phyloP scores from a whole-genome alignment of 2,113 vertebrate genomes.

The Xiphias gladius region DNA sequence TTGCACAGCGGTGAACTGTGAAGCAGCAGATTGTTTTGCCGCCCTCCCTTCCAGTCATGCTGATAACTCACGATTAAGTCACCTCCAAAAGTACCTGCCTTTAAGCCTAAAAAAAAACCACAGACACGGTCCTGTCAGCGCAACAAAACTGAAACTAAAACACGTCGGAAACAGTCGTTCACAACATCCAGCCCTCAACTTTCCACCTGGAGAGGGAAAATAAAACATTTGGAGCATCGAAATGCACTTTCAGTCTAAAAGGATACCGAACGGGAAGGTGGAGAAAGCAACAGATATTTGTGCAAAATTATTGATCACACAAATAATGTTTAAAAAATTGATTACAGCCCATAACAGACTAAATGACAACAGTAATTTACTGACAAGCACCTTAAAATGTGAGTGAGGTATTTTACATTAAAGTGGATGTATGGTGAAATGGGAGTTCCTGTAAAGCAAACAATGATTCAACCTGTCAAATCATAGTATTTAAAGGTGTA shows the following conservation, averaged over 20 bases:
- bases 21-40: slow-evolving; percentile 32
- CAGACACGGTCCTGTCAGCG: slow-evolving; percentile 51
- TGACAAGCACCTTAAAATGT: neutral
- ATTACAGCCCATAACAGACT: neutral
- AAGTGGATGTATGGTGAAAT: slow-evolving; percentile 21
- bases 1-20: neutral
- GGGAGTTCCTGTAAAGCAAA: slow-evolving; percentile 59
- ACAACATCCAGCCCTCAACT: slow-evolving; percentile 13
- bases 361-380: slow-evolving; percentile 5
- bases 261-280: neutral
- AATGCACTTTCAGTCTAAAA: neutral
- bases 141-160: slow-evolving; percentile 29
- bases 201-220: slow-evolving; percentile 20
- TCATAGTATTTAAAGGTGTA: slow-evolving; percentile 48
- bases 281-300: neutral
- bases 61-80: slow-evolving; percentile 64
- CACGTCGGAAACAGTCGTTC: slow-evolving; percentile 46
- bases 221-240: slow-evolving; percentile 1
- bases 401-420: slow-evolving; percentile 3
- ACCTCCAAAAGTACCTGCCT: slow-evolving; percentile 61
- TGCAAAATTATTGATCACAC: neutral
- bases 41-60: slow-evolving; percentile 22
- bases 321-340: neutral
- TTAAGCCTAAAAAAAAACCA: slow-evolving; percentile 38
- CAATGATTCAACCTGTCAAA: slow-evolving; percentile 49